Evolutionary conservation across 2,113 vertebrate species (phyloP).

Genomic region (Pedionomus torquatus): DNA sequence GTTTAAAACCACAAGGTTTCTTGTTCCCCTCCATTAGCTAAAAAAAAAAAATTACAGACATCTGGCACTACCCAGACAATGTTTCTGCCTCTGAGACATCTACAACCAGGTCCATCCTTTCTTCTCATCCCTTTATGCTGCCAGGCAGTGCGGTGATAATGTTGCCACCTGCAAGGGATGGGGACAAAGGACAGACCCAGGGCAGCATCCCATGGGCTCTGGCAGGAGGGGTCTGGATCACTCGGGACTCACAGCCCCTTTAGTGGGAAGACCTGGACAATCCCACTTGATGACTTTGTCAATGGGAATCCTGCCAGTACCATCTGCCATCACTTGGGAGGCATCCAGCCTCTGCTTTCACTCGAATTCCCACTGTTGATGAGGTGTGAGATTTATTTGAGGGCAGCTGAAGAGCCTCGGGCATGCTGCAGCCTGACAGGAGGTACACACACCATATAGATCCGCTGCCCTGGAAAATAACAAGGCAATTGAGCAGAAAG

Average conservation of each 20-base stretch:
- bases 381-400: not conserved
- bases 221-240: not conserved
- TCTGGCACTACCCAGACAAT: not conserved
- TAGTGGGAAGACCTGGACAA: not conserved
- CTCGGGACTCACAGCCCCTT: not conserved
- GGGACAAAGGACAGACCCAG: not conserved
- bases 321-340: conserved; percentile 21
- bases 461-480: not conserved
- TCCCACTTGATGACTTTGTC: not conserved
- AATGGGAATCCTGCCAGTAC: not conserved
- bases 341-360: not conserved
- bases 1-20: not conserved
- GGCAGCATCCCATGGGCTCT: not conserved
- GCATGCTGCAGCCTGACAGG: not conserved
- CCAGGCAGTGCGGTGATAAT: not conserved
- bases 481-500: not conserved
- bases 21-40: not conserved
- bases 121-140: not conserved
- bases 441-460: not conserved
- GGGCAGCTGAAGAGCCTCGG: not conserved
- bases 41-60: not conserved
- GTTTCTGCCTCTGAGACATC: not conserved
- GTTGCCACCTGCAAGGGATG: not conserved
- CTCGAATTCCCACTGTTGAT: not conserved
- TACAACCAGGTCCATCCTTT: not conserved